These are phyloP conservation scores for Picus viridis DNA, from an alignment of 2,797 vertebrate genomes.

Conservation along the genomic window DNA sequence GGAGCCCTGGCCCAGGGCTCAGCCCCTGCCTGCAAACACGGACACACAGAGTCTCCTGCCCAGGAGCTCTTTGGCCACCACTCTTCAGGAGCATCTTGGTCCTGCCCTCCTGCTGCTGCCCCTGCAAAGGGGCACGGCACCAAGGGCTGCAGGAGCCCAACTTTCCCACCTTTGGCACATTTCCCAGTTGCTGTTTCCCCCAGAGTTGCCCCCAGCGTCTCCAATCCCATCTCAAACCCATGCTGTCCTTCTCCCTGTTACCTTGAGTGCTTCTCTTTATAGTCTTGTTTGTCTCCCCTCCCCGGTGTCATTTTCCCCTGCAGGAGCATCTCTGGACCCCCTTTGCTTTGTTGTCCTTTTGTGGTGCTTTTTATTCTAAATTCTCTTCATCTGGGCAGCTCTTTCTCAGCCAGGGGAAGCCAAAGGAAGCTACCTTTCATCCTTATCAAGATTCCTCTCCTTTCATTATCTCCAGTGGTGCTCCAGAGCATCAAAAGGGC, in stretches of 20 bases:
- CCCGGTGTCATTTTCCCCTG: background rate
- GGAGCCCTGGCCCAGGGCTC: rapidly evolving
- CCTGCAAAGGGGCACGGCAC: rapidly evolving
- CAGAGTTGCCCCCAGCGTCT: rapidly evolving
- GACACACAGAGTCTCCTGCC: rapidly evolving
- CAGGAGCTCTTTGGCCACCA: rapidly evolving
- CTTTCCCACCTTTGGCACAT: rapidly evolving
- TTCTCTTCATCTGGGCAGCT: conserved; percentile 49
- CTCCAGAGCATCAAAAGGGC: conserved; percentile 62
- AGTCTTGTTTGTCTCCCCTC: conserved; percentile 36
- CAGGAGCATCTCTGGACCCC: background rate
- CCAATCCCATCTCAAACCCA: rapidly evolving
- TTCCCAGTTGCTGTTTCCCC: background rate
- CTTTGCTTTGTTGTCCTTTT: conserved; percentile 50
- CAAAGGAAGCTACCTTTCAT: conserved; percentile 54
- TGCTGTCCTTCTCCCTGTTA: background rate
- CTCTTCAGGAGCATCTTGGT: background rate
- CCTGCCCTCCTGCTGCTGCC: background rate
- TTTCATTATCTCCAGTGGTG: conserved; percentile 70
- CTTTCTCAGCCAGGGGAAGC: conserved; percentile 46
- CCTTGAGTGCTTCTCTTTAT: background rate
- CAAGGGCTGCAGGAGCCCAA: rapidly evolving
- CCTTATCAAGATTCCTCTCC: conserved; percentile 64
- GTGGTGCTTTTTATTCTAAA: conserved; percentile 38
- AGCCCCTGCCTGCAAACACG: rapidly evolving